phyloP scores from a whole-genome alignment of 1,140 invertebrate genomes.

The Drosophila serrata region DNA sequence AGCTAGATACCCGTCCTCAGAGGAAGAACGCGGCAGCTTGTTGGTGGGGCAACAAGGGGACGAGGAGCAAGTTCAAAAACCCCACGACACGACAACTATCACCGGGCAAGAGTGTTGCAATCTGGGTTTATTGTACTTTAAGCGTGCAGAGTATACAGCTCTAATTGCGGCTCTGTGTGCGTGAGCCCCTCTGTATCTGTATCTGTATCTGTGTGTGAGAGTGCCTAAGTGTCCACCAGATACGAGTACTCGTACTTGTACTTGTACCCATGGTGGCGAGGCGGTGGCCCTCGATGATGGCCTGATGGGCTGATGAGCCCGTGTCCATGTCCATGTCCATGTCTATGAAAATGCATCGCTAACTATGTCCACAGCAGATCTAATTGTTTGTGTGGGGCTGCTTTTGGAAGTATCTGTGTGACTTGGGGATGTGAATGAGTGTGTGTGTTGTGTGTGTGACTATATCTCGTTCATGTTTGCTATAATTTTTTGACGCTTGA shows the following conservation, averaged over 20 bases:
- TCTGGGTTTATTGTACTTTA: conserved; percentile 81
- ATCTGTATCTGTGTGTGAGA: conserved; percentile 29
- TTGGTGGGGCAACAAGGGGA: conserved; percentile 6
- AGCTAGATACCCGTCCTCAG: conserved; percentile 30
- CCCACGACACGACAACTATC: conserved; percentile 57
- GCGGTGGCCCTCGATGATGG: conserved; percentile 33
- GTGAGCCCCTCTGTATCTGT: conserved; percentile 27
- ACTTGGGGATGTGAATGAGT: background rate
- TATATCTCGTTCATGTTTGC: conserved; percentile 50
- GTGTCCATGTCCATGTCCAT: conserved; percentile 57
- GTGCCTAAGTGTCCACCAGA: conserved; percentile 29
- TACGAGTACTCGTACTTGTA: conserved; percentile 9
- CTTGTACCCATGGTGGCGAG: conserved; percentile 8
- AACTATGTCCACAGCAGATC: conserved; percentile 74
- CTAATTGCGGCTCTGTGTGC: conserved; percentile 62
- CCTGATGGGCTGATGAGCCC: conserved; percentile 30
- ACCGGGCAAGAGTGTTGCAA: conserved; percentile 48
- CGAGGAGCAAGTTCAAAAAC: conserved; percentile 76
- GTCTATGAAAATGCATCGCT: conserved; percentile 75
- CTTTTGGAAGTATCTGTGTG: conserved; percentile 13
- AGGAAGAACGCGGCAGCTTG: background rate
- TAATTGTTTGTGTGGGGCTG: conserved; percentile 76
- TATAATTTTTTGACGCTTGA: conserved; percentile 78
- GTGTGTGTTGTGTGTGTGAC: conserved; percentile 26
- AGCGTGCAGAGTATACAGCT: conserved; percentile 62